phyloP scores from a whole-genome alignment of 2,888 invertebrate genomes.

The Ophioninae sp. region DNA sequence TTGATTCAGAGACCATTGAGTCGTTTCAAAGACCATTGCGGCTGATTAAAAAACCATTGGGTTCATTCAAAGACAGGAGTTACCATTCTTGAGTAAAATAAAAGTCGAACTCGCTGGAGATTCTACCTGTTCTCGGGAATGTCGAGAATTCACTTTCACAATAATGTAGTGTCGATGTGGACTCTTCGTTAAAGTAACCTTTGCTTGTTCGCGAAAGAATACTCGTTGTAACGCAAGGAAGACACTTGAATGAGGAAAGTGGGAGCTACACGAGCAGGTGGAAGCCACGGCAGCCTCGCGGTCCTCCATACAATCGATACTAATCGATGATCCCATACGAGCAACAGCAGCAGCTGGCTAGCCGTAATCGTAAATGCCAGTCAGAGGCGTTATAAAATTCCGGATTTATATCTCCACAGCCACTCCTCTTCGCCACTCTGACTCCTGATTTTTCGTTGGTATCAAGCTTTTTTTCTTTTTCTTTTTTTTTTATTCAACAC shows the following conservation, averaged over 20 bases:
- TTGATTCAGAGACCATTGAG: neutral
- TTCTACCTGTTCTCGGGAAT: neutral
- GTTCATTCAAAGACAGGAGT: neutral
- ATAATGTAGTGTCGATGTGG: neutral
- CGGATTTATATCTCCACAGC: slow-evolving; percentile 67
- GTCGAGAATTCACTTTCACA: neutral
- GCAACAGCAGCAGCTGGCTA: slow-evolving; percentile 65
- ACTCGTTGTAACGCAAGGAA: neutral
- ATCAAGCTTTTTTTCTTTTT: neutral
- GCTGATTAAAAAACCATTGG: neutral
- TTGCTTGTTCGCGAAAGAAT: slow-evolving; percentile 14
- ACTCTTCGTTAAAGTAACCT: neutral
- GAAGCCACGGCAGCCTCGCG: slow-evolving; percentile 22
- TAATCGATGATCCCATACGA: slow-evolving; percentile 68
- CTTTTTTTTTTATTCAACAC: neutral
- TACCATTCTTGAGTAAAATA: neutral
- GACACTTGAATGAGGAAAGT: slow-evolving; percentile 26
- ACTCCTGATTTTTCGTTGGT: slow-evolving; percentile 15
- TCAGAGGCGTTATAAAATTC: slow-evolving; percentile 69
- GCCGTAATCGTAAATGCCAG: slow-evolving; percentile 68
- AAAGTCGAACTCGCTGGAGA: neutral
- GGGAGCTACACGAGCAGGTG: slow-evolving; percentile 42
- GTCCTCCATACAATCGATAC: slow-evolving; percentile 65
- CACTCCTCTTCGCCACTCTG: slow-evolving; percentile 52
- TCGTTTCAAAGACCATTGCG: neutral